A percentile compares a stretch with the other conserved stretches of the same genome.
phyloP scores from a whole-genome alignment of 2,888 invertebrate genomes.

The Drosophila rubida region DNA sequence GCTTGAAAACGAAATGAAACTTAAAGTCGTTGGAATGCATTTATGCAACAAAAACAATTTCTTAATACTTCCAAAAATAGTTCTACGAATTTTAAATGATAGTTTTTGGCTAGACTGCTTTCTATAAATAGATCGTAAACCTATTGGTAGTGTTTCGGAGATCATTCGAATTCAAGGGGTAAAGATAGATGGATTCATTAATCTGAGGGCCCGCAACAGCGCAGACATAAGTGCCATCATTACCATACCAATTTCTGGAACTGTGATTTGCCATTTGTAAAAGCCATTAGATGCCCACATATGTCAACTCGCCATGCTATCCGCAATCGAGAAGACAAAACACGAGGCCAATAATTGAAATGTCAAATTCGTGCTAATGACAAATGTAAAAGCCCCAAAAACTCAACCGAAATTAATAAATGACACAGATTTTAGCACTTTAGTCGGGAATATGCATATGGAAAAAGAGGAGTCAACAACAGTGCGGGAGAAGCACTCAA shows the following conservation, averaged over 20 bases:
- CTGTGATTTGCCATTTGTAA: slow-evolving; percentile 32
- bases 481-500: slow-evolving; percentile 49
- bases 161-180: neutral
- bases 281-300: slow-evolving; percentile 52
- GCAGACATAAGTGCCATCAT: slow-evolving; percentile 42
- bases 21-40: no score
- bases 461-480: slow-evolving; percentile 7
- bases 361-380: slow-evolving; percentile 76
- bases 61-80: no score
- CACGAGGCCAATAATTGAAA: slow-evolving; percentile 70
- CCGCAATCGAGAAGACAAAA: slow-evolving; percentile 14
- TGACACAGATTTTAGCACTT: slow-evolving; percentile 79
- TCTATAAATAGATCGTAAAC: neutral
- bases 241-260: slow-evolving; percentile 29
- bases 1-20: neutral
- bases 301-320: slow-evolving; percentile 25
- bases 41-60: no score
- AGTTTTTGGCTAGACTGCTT: no score
- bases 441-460: slow-evolving; percentile 38
- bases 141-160: neutral
- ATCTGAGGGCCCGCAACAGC: slow-evolving; percentile 5
- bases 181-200: slow-evolving; percentile 15
- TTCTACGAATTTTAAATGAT: no score
- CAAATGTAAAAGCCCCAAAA: slow-evolving; percentile 60
- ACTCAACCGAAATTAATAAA: slow-evolving; percentile 66